Percentiles rank a stretch among this genome's conserved stretches.
These are phyloP conservation scores for Zaprionus inermis DNA, from an alignment of 1,140 invertebrate genomes.

Conservation along the genomic window DNA sequence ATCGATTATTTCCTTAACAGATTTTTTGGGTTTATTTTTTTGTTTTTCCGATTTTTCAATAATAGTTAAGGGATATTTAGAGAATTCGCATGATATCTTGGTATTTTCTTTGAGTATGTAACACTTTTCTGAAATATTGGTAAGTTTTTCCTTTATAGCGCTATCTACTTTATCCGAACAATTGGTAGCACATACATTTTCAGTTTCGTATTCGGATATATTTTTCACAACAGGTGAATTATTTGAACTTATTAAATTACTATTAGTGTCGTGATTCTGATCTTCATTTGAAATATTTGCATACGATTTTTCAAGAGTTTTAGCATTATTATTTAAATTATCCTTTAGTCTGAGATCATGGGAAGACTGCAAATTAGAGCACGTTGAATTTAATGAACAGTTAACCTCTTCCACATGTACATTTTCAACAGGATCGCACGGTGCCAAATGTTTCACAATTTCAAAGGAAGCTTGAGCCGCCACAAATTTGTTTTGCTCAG, in stretches of 20 bases:
- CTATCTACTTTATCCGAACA: not conserved
- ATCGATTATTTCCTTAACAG: constrained; percentile 82
- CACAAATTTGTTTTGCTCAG: not conserved
- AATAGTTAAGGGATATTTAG: constrained; percentile 17
- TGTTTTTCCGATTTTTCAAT: constrained; percentile 18
- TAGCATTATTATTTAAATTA: not conserved
- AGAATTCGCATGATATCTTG: not conserved
- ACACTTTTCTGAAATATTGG: not conserved
- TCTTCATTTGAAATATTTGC: not conserved
- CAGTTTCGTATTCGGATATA: not conserved
- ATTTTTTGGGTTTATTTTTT: constrained; percentile 53
- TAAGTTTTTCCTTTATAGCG: not conserved
- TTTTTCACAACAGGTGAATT: not conserved
- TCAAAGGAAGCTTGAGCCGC: not conserved
- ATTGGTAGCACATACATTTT: not conserved
- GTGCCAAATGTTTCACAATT: not conserved
- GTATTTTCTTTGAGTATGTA: not conserved
- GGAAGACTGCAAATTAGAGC: not conserved
- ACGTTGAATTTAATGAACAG: not conserved
- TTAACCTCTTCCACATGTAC: not conserved
- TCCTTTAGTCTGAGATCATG: not conserved
- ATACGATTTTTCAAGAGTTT: not conserved
- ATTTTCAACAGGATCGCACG: not conserved
- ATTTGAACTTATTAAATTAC: not conserved
- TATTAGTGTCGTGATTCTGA: not conserved